phyloP scores from a whole-genome alignment of 2,888 invertebrate species.

The Tanypteryx hageni region DNA sequence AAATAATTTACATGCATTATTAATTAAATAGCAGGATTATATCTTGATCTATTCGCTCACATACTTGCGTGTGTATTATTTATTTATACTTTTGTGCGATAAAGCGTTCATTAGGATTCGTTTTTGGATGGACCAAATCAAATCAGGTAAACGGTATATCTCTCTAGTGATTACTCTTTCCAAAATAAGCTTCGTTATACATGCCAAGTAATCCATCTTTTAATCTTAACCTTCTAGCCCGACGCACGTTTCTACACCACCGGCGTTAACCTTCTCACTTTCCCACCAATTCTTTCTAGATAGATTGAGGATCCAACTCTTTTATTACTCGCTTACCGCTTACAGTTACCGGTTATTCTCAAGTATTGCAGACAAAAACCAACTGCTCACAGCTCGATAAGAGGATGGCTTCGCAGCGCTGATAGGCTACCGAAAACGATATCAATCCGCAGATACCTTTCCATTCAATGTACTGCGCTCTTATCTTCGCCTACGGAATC shows the following conservation, averaged over 20 bases:
- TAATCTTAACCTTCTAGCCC: too few species aligned
- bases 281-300: neutral
- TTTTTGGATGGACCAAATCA: too few species aligned
- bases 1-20: too few species aligned
- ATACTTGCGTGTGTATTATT: too few species aligned
- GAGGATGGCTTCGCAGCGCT: neutral
- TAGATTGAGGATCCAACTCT: neutral
- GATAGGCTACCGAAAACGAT: slow-evolving; percentile 1
- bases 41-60: too few species aligned
- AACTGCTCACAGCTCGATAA: neutral
- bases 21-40: too few species aligned
- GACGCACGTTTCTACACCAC: neutral
- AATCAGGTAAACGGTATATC: too few species aligned
- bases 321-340: neutral
- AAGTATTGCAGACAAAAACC: neutral
- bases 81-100: too few species aligned
- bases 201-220: too few species aligned
- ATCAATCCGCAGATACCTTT: neutral
- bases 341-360: neutral
- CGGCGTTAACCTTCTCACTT: neutral
- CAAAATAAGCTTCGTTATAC: too few species aligned
- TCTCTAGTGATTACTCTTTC: too few species aligned
- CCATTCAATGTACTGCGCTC: neutral
- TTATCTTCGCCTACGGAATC: neutral
- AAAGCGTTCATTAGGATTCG: too few species aligned